Conservation (phyloP, 1,140 invertebrate genomes). For the Batillaria attramentaria region DNA sequence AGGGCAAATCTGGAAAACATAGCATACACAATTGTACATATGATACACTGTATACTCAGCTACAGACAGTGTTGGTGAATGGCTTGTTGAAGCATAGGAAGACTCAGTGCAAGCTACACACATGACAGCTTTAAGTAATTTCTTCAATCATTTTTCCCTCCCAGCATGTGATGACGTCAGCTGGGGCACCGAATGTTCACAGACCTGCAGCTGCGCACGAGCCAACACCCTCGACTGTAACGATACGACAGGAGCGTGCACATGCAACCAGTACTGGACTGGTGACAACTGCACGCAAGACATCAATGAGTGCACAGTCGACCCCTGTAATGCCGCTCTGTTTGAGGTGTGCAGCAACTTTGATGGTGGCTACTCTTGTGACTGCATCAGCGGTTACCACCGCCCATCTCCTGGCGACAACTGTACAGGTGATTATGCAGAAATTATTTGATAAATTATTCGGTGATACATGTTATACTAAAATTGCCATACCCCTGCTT, state of each 20-base stretch:
- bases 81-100: too few relatives aligned
- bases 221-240: constrained; percentile 34
- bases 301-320: constrained; percentile 88
- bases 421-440: constrained; percentile 19
- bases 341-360: constrained; percentile 6
- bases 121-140: too few relatives aligned
- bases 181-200: constrained; percentile 33
- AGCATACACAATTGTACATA: too few relatives aligned
- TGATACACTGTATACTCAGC: too few relatives aligned
- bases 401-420: not conserved
- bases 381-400: not conserved
- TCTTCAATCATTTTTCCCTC: not conserved
- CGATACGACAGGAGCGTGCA: constrained; percentile 75
- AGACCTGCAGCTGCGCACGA: constrained; percentile 13
- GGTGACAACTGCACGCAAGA: constrained; percentile 86
- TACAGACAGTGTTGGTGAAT: too few relatives aligned
- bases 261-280: constrained; percentile 81
- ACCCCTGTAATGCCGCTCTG: not conserved
- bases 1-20: too few relatives aligned
- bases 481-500: too few relatives aligned
- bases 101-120: too few relatives aligned
- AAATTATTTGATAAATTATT: not conserved
- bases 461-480: too few relatives aligned
- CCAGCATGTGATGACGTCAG: constrained; percentile 28
- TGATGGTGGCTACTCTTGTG: constrained; percentile 21